Base-by-base conservation (phyloP, 2,888 invertebrate species). In the Cosmia trapezina region DNA sequence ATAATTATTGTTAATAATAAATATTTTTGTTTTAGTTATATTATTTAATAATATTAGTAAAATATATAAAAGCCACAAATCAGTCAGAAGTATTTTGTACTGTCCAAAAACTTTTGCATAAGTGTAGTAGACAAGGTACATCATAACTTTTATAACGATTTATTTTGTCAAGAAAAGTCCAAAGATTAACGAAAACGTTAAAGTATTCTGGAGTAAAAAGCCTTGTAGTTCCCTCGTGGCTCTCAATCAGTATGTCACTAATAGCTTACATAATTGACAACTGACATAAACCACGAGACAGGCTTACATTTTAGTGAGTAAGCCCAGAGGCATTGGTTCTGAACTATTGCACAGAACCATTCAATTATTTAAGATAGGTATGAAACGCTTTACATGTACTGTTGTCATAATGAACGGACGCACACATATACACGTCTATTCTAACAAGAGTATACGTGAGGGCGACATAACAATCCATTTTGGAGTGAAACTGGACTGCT, bases 251-350 rank as follows among this genome's bases (percentile, higher is more conserved):
- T 74, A 75, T 62, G 75, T 71, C 75, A 83, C 68, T 83, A 83
- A 74, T 74, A 83, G 70, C 60, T 57, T 70, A 43, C 54, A 74
- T 83, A 83, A 83, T 81, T 81, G 83, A 79, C 83, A 83, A 70
- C 68, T 81, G 80, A 83, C 75, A 83, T 75, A 68, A 83, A 63
- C 75, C 70, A 69, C 70, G 22, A 81, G 70, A 56, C 64, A 61
- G 66, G 51, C 68, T 57, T 59, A 78, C 37, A 83, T 70, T 68
- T 68, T 47, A 71, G 83, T 51, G 64, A 79, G 64, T 51, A 82
- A 73, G n/a, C 78, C 78, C 78, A 65, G 53, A 82, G 78, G 78
- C 33, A 56, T 80, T 80, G 28, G 14, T 41, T 57, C 54, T 45
- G 43, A 68, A 68, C 56, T 64, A 76, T 57, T 56, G 67, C 56